Evolutionary conservation across 2,113 vertebrate genomes (phyloP), one percentile per base, ranked within the genome.

Genomic region (Tragelaphus strepsiceros): DNA sequence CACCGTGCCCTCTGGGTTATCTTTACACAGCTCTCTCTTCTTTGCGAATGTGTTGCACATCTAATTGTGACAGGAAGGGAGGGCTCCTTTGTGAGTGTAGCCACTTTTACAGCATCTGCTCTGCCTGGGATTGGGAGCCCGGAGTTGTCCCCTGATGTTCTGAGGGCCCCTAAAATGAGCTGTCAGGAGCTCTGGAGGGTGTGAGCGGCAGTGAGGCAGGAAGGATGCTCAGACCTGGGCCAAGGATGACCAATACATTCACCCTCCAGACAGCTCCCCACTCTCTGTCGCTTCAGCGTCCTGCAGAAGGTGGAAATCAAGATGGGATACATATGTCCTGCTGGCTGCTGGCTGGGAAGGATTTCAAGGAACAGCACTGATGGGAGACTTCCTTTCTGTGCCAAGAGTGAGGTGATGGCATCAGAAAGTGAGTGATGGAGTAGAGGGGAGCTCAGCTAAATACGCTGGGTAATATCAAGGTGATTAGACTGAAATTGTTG

Each of bases 1-100:
- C 7, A 6, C 3, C 0, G 11, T 14, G 58, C 58, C 56, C 89
- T 53, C 43, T 5, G 43, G 61, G 35, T 30, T 61, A 80, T 9
- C 71, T 26, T 21, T 43, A 15, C 7, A 35, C 3, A 15, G 28
- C 82, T 51, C n/a, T 49, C 26, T 74, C 28, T 62, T 7, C 53
- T 17, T 51, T 4, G 39, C 3, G 15, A 51, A 22, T 2, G 1
- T 39, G 26, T 4, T 15, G 15, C 13, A 7, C 24, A 4, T 7
- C 26, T 97, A 30, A 22, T 0, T 2, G 15, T 2, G 26, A 43
- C 4, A 26, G 7, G 64, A 54, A 6, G 12, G 35, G 53, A 28
- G 7, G 4, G 5, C 61, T 26, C 35, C 26, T 39, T 26, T 9
- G 11, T 30, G 56, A 22, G 30, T 22, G 7, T 0, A 49, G 71